Evolutionary conservation across 1,140 invertebrate genomes (phyloP).

Genomic region (Achroia grisella): DNA sequence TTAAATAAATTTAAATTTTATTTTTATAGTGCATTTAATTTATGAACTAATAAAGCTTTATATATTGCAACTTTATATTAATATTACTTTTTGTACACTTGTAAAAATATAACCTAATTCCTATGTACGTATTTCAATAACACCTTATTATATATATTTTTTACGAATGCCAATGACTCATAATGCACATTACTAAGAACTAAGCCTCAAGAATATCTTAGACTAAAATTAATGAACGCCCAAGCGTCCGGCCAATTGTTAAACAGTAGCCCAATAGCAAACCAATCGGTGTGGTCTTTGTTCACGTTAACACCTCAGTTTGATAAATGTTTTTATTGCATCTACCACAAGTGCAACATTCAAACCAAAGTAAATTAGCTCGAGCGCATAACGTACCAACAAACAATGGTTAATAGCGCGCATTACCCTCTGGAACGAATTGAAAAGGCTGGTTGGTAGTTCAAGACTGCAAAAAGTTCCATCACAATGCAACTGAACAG

Average conservation of each 20-base stretch:
- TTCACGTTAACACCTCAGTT: slow-evolving; percentile 8
- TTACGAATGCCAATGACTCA: background rate
- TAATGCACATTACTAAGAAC: background rate
- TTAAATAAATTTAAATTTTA: no score
- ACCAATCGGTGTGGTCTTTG: slow-evolving; percentile 7
- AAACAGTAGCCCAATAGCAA: slow-evolving; percentile 1
- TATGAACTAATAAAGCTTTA: no score
- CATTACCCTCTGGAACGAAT: background rate
- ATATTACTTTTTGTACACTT: no score
- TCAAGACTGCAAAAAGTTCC: slow-evolving; percentile 1
- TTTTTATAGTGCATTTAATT: no score
- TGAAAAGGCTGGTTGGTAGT: background rate
- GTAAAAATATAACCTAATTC: no score
- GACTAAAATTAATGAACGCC: slow-evolving; percentile 1
- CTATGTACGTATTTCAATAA: no score
- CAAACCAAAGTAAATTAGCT: background rate
- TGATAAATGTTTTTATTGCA: background rate
- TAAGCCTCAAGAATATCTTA: background rate
- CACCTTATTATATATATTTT: no score
- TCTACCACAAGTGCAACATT: slow-evolving; percentile 1
- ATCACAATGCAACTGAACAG: slow-evolving; percentile 10
- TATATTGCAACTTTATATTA: no score
- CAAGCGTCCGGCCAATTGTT: background rate
- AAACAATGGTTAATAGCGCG: slow-evolving; percentile 3
- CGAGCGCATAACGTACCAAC: background rate